Evolutionary conservation across 2,113 vertebrate genomes (phyloP).

Genomic region (Himantopus leucocephalus): DNA sequence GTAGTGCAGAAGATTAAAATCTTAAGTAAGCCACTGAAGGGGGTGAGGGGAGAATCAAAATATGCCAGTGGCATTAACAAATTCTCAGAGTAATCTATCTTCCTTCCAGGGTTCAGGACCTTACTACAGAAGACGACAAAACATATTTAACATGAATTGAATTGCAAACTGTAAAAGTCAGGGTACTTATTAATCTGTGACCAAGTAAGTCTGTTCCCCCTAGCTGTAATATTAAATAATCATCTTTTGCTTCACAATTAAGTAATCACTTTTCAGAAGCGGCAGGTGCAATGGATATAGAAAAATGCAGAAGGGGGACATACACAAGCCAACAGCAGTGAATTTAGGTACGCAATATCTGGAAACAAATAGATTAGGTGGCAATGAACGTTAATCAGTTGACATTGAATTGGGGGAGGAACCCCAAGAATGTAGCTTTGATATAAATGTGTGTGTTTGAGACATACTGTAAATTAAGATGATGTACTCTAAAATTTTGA

Average conservation of each 20-base stretch:
- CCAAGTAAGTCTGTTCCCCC: not conserved
- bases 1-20: not conserved
- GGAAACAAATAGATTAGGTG: not conserved
- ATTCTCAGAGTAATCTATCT: not conserved
- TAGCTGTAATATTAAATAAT: slow-evolving; percentile 19
- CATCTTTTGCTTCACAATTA: not conserved
- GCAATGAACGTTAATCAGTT: not conserved
- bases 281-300: not conserved
- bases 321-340: not conserved
- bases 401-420: not conserved
- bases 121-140: not conserved
- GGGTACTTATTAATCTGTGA: slow-evolving; percentile 8
- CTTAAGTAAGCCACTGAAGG: not conserved
- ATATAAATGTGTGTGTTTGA: not conserved
- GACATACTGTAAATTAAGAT: not conserved
- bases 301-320: not conserved
- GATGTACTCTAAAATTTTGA: not conserved
- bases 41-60: not conserved
- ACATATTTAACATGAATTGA: not conserved
- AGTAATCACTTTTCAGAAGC: not conserved
- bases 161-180: not conserved
- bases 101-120: not conserved
- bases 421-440: not conserved
- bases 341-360: not conserved
- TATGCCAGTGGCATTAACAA: not conserved